These are phyloP conservation scores for Physeter macrocephalus DNA, from an alignment of 2,113 vertebrate genomes.

Conservation along the genomic window DNA sequence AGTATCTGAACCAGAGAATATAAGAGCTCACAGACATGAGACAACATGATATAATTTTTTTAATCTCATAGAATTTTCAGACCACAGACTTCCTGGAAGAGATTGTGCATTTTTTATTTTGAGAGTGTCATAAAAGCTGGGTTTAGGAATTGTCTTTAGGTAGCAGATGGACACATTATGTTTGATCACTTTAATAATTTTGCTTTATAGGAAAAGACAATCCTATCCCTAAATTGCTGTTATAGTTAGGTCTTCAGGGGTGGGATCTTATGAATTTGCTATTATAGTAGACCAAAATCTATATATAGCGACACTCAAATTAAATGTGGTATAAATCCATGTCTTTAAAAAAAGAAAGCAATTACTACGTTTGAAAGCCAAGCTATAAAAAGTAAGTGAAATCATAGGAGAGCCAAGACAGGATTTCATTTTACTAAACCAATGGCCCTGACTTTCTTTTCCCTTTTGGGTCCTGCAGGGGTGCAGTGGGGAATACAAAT, in stretches of 20 bases:
- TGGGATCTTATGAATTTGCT: conserved; percentile 72
- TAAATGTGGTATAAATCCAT: conserved; percentile 77
- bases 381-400: conserved; percentile 81
- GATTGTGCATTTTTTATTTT: background rate
- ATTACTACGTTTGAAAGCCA: conserved; percentile 74
- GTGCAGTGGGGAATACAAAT: conserved; percentile 49
- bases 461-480: conserved; percentile 60
- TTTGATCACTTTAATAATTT: conserved; percentile 54
- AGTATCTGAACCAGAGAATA: conserved; percentile 14
- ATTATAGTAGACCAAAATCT: conserved; percentile 78
- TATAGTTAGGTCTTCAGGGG: conserved; percentile 75
- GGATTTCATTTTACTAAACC: conserved; percentile 73
- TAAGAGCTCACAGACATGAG: conserved; percentile 67
- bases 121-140: background rate
- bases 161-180: conserved; percentile 29
- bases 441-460: conserved; percentile 70
- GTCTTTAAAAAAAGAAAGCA: conserved; percentile 77
- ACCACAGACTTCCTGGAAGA: conserved; percentile 52
- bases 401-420: conserved; percentile 71
- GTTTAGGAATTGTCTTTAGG: conserved; percentile 32
- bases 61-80: conserved; percentile 29
- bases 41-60: conserved; percentile 49
- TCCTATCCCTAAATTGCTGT: conserved; percentile 51
- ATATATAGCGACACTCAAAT: conserved; percentile 78
- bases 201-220: conserved; percentile 49